Conservation (phyloP, 1,140 invertebrate species). For the Conus betulinus region DNA sequence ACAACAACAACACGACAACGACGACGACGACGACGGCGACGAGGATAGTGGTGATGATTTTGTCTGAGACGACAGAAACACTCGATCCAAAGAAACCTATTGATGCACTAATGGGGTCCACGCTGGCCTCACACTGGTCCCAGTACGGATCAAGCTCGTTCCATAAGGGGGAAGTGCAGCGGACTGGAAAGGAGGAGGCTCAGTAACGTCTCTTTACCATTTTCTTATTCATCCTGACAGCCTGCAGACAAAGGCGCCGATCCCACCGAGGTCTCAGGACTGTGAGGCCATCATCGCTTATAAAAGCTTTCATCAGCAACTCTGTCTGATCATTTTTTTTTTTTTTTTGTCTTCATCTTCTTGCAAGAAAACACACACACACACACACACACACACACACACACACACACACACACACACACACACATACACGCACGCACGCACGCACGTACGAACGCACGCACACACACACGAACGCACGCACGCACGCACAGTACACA, state of each 20-base stretch:
- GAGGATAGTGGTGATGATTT: not conserved
- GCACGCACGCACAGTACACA: not conserved
- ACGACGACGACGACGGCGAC: not conserved
- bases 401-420: conserved; percentile 3
- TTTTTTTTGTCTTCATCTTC: too few species aligned
- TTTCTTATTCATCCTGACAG: too few species aligned
- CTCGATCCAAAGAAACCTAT: not conserved
- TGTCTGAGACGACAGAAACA: not conserved
- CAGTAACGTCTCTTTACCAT: too few species aligned
- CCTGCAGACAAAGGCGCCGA: too few species aligned
- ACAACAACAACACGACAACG: not conserved
- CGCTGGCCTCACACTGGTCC: too few species aligned
- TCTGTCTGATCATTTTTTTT: too few species aligned
- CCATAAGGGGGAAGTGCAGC: too few species aligned
- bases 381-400: not conserved
- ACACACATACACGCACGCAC: conserved; percentile 19
- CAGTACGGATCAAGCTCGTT: too few species aligned
- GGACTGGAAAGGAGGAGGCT: too few species aligned
- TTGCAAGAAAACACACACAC: not conserved
- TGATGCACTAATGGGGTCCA: not conserved
- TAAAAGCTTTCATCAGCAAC: too few species aligned
- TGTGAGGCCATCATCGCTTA: too few species aligned
- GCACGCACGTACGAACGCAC: conserved; percentile 1
- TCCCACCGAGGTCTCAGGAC: too few species aligned
- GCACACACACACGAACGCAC: not conserved